These are phyloP conservation scores for Zosterops lateralis DNA, from an alignment of 2,113 vertebrate genomes.

Conservation along the genomic window DNA sequence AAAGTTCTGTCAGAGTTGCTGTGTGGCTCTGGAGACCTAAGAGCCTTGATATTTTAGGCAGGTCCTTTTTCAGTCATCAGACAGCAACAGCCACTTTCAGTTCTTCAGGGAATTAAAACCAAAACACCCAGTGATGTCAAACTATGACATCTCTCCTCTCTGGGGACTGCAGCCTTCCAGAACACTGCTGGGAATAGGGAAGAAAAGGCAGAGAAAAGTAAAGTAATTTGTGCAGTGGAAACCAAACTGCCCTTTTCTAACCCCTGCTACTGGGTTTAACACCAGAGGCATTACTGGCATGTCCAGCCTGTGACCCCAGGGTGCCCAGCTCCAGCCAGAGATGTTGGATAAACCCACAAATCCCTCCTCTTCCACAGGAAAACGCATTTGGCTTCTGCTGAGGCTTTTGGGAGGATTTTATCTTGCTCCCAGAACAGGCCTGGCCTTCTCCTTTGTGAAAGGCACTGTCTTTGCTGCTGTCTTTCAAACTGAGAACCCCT, in stretches of 20 bases:
- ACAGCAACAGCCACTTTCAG: not conserved
- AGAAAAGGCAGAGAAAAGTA: not conserved
- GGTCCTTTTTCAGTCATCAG: not conserved
- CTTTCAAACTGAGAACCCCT: not conserved
- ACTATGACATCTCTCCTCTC: not conserved
- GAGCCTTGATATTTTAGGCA: not conserved
- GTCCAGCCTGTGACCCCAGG: not conserved
- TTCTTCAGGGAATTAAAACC: not conserved
- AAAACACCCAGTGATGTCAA: not conserved
- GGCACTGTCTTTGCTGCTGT: not conserved
- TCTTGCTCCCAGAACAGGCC: not conserved
- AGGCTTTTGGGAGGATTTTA: not conserved
- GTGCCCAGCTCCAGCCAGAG: not conserved
- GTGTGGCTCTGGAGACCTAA: not conserved
- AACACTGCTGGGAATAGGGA: not conserved
- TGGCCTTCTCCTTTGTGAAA: not conserved
- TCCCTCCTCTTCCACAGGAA: not conserved
- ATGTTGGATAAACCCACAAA: not conserved
- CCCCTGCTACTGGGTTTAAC: not conserved
- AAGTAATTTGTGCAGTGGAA: not conserved
- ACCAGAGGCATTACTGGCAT: not conserved
- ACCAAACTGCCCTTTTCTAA: not conserved
- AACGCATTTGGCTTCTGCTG: not conserved
- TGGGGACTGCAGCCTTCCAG: not conserved
- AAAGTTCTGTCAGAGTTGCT: not conserved